Conservation (phyloP, 2,797 vertebrate genomes). For the Pangasius djambal region DNA sequence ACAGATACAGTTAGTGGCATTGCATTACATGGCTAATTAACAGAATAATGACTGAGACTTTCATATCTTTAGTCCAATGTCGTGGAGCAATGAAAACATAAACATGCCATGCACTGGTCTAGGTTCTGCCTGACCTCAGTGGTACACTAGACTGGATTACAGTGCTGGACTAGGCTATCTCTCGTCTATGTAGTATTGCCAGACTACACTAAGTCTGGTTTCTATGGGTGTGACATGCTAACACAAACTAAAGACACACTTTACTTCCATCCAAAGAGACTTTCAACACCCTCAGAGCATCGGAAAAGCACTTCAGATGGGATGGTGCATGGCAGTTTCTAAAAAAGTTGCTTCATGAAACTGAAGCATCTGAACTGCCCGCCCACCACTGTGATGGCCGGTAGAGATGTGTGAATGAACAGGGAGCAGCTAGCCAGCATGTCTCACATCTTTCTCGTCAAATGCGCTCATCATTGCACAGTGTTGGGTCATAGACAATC, state of each 20-base stretch:
- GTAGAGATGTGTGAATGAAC: slow-evolving; percentile 10
- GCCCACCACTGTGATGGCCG: neutral
- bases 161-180: neutral
- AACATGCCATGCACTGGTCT: neutral
- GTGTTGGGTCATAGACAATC: neutral
- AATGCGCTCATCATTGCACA: neutral
- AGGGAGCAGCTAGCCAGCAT: neutral
- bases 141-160: neutral
- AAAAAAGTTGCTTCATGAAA: slow-evolving; percentile 2
- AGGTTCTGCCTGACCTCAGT: neutral
- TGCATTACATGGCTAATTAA: neutral
- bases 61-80: neutral
- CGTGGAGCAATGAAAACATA: neutral
- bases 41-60: neutral
- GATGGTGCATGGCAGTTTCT: neutral
- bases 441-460: neutral
- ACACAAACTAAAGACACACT: neutral
- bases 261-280: neutral
- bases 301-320: neutral
- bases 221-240: neutral
- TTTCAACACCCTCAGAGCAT: neutral
- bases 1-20: neutral
- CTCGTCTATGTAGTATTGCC: neutral
- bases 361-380: neutral
- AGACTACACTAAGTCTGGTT: neutral